Conservation (phyloP, 2,113 vertebrate genomes). For the Saguinus imperator region DNA sequence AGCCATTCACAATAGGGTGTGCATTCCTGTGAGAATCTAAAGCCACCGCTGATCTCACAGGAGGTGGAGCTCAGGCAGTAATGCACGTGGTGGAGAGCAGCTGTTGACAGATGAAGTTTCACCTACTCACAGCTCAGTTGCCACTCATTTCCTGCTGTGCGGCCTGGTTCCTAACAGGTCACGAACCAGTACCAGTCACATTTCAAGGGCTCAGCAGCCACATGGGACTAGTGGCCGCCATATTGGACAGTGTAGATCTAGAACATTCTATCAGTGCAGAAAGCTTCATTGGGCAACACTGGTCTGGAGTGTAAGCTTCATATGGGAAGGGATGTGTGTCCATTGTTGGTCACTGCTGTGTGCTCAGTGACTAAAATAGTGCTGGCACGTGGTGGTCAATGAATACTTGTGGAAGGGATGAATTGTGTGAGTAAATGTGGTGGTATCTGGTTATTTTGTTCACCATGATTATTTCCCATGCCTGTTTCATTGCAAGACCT, state of each 20-base stretch:
- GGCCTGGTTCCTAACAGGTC: too few relatives aligned
- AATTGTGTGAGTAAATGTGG: not conserved
- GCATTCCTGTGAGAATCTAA: too few relatives aligned
- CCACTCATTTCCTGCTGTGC: too few relatives aligned
- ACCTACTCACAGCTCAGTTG: too few relatives aligned
- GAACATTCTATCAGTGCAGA: not conserved
- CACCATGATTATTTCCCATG: too few relatives aligned
- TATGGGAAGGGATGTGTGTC: not conserved
- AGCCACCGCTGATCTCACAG: too few relatives aligned
- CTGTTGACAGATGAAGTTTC: too few relatives aligned
- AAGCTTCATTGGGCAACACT: not conserved
- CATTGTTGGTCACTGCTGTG: rapidly evolving
- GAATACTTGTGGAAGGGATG: not conserved
- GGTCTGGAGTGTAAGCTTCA: not conserved
- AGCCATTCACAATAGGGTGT: too few relatives aligned
- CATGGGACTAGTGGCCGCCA: rapidly evolving
- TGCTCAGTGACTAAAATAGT: not conserved
- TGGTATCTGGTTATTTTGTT: not conserved
- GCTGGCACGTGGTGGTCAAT: not conserved
- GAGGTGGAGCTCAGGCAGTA: too few relatives aligned
- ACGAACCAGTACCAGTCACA: not conserved
- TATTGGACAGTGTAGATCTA: not conserved
- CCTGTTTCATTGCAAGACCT: rapidly evolving
- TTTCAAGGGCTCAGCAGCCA: not conserved
- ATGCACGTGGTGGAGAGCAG: too few relatives aligned